Percentiles rank a stretch among this genome's conserved stretches.
Evolutionary conservation across 2,797 vertebrate genomes (phyloP).

Genomic region (Zalophus californianus): DNA sequence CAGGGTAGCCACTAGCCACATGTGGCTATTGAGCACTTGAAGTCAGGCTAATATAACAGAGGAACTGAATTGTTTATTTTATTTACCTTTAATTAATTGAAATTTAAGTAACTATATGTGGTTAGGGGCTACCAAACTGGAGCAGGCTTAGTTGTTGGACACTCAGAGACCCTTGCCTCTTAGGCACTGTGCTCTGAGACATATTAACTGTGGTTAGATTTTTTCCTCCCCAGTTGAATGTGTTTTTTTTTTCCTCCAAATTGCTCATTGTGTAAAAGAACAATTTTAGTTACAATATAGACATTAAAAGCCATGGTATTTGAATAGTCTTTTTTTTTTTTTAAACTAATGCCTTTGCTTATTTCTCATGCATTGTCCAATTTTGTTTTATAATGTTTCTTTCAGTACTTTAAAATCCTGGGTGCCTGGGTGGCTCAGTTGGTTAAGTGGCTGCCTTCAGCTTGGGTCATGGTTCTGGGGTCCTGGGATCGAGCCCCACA

Average conservation of each 20-base stretch:
- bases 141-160: not conserved
- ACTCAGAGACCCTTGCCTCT: not conserved
- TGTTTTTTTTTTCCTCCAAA: not conserved
- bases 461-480: too few relatives aligned
- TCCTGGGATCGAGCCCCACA: too few relatives aligned
- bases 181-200: not conserved
- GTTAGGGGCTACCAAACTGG: not conserved
- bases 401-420: not conserved
- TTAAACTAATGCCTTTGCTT: not conserved
- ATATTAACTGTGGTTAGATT: not conserved
- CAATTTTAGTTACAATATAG: not conserved
- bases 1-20: too few relatives aligned
- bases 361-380: not conserved
- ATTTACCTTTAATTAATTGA: not conserved
- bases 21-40: not conserved
- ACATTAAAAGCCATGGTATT: not conserved
- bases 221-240: not conserved
- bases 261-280: not conserved
- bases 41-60: not conserved
- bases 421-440: too few relatives aligned
- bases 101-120: not conserved
- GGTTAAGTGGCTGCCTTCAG: too few relatives aligned
- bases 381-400: slow-evolving; percentile 14
- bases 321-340: not conserved
- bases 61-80: not conserved